Base-by-base conservation (phyloP, 2,113 vertebrate species). In the Manacus vitellinus region DNA sequence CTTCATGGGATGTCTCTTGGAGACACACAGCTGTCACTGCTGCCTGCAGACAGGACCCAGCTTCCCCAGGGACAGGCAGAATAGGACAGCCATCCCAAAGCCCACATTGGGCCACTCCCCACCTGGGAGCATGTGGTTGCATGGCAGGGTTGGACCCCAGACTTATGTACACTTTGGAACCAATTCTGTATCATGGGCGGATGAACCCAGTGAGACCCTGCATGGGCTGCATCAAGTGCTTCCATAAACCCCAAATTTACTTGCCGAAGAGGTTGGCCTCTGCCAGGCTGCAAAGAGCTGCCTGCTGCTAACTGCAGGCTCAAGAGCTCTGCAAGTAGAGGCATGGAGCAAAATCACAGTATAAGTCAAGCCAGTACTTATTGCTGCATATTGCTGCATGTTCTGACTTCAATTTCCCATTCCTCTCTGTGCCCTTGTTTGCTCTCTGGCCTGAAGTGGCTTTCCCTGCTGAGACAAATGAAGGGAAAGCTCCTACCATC, bases 61-160 rank as follows among this genome's bases (percentile, higher is more conserved):
- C 30, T 88, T 20, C 23, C 19, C 30, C 2, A 2, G 9, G 49
- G 39, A 68, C 33, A 30, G 19, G 12, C 1, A 3, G 43, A n/a
- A 24, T 3, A 6, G 68, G 20, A 14, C 2, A 2, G 16, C 12
- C 55, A 16, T 28, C 24, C 65, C 0, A 0, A 24, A 81, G 46
- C 54, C 72, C 63, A 43, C 2, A 1, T 1, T 0, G 51, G 88
- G 55, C n/a, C 79, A 51, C 28, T 62, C 23, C 33, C 58, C 54
- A 37, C 11, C 14, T 3, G 0, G 43, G 43, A 75, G 12, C 0
- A 0, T 14, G 25, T 2, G 3, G 7, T 49, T 77, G 15, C 27
- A 2, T 7, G 46, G n/a, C 27, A 44, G 21, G 52, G n/a, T 35
- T 68, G 78, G 39, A 23, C 16, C 23, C n/a, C 46, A 68, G 35